Evolutionary conservation across 1,140 invertebrate species (phyloP).

Genomic region (Linepithema humile): DNA sequence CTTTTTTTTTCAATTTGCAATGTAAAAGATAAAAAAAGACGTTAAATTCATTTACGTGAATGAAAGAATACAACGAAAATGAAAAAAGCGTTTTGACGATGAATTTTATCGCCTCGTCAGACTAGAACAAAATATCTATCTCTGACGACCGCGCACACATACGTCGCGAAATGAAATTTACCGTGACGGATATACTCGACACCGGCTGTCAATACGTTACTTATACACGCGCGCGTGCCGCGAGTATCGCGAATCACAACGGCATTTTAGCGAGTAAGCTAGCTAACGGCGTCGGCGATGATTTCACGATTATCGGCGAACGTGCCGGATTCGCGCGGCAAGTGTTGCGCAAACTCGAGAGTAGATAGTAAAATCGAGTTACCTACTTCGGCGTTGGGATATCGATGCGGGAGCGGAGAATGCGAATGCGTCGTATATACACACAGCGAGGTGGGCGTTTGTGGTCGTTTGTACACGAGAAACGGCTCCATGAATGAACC

Average conservation of each 20-base stretch:
- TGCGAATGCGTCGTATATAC: constrained; percentile 30
- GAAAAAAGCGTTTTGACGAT: background rate
- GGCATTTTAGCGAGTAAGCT: constrained; percentile 5
- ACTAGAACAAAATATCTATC: constrained; percentile 9
- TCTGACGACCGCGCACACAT: background rate
- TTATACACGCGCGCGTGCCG: background rate
- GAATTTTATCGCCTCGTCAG: constrained; percentile 22
- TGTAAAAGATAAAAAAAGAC: background rate
- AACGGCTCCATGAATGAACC: constrained; percentile 50
- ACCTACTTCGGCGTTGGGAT: constrained; percentile 41
- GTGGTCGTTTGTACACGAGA: constrained; percentile 43
- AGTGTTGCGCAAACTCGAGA: constrained; percentile 54
- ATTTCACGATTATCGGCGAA: constrained; percentile 50
- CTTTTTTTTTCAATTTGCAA: background rate
- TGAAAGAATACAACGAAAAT: background rate
- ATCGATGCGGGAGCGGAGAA: constrained; percentile 42
- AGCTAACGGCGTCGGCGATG: background rate
- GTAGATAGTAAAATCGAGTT: constrained; percentile 56
- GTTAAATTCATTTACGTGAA: background rate
- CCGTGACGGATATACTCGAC: constrained; percentile 23
- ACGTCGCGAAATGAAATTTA: constrained; percentile 33
- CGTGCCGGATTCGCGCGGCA: background rate
- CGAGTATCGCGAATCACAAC: constrained; percentile 11
- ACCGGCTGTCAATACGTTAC: constrained; percentile 43
- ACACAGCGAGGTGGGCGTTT: background rate